A percentile compares a stretch with the other conserved stretches of the same genome.
phyloP scores from a whole-genome alignment of 1,140 invertebrate genomes.

The Calosoma granatense region DNA sequence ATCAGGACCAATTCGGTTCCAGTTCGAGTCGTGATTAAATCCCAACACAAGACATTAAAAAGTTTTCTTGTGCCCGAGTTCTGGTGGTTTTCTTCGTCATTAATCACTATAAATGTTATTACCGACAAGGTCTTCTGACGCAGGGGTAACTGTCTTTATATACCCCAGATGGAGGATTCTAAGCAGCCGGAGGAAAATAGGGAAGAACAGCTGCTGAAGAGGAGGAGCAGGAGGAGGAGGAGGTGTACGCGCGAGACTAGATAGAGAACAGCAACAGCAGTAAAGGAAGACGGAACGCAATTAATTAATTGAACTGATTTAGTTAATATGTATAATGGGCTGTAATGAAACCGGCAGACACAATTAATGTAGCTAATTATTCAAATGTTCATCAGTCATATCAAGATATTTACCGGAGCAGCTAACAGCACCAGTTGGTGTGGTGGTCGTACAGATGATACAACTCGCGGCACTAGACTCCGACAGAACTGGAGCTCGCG shows the following conservation, averaged over 20 bases:
- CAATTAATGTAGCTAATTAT: conserved; percentile 19
- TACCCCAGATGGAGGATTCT: not conserved
- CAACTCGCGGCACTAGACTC: not conserved
- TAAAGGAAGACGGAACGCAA: conserved; percentile 2
- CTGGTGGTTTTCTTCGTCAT: not conserved
- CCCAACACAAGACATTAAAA: not conserved
- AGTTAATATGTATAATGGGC: conserved; percentile 14
- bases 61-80: not conserved
- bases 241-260: not conserved
- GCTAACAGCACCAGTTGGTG: not conserved
- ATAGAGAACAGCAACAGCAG: not conserved
- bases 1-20: not conserved
- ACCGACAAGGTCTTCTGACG: not conserved
- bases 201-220: not conserved
- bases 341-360: conserved; percentile 18
- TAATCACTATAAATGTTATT: not conserved
- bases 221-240: no score
- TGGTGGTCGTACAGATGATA: not conserved
- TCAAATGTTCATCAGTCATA: conserved; percentile 16
- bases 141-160: not conserved
- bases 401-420: not conserved
- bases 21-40: not conserved
- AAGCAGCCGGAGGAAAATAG: not conserved
- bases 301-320: conserved; percentile 23
- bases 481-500: no score